Evolutionary conservation across 2,113 vertebrate genomes (phyloP), one percentile per base, ranked within the genome.

Genomic region (Nothobranchius furzeri): DNA sequence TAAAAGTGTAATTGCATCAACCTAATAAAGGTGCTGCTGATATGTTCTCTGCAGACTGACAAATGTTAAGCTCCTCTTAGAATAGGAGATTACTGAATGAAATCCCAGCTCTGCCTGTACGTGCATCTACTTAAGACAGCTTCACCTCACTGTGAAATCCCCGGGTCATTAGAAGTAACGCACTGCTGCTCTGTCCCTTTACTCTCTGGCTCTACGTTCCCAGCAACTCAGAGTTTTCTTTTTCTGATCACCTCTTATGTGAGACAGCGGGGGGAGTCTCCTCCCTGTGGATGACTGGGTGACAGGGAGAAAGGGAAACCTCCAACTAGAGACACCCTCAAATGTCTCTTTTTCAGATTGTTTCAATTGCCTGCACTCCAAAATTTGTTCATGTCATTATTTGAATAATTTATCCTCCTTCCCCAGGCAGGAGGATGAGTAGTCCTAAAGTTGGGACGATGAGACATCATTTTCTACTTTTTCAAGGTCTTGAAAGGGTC

Each of bases 91-190:
- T 92, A 91, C 64, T 10, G 60, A 66, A 30, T 89, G 68, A 88
- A 86, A 92, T 90, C 90, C 90, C 76, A 82, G 88, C 82, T 92
- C 87, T 91, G 84, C 85, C 81, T 74, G 73, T 75, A 82, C 88
- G 86, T 73, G 69, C 87, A 87, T 80, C 75, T 78, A 83, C 82
- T 90, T 88, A 91, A 89, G 56, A 60, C 78, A 83, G 87, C 76
- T 89, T 90, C 87, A 65, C 55, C 68, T 62, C 64, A 68, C 52
- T 45, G 69, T 84, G 83, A 87, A 88, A 82, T 84, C 80, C 67
- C 72, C 53, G 67, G 79, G 78, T 84, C 70, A 85, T 89, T 86
- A 87, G 73, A 64, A 73, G 79, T 47, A 9, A 59, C 73, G 80
- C 62, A 79, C 50, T 74, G 35, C 11, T 6, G 6, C 49, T 20